Evolutionary conservation across 2,113 vertebrate species (phyloP).

Genomic region (Reinhardtius hippoglossoides): DNA sequence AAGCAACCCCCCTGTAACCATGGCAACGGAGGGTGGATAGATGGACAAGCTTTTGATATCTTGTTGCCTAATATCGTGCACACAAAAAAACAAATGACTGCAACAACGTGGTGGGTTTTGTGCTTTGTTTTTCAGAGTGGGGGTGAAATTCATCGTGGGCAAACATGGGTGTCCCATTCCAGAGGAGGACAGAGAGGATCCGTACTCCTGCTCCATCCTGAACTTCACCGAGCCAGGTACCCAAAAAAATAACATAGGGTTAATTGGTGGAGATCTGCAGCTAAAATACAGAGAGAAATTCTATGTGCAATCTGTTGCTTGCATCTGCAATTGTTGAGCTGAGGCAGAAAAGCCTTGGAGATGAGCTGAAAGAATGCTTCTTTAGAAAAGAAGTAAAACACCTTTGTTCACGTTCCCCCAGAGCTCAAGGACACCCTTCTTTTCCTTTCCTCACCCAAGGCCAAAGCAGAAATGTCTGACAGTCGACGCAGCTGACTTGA

Average conservation of each 20-base stretch:
- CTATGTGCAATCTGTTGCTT: constrained; percentile 30
- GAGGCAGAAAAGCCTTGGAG: constrained; percentile 32
- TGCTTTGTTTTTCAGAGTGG: constrained; percentile 84
- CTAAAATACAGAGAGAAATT: neutral
- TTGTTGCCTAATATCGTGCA: constrained; percentile 40
- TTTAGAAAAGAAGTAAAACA: constrained; percentile 52
- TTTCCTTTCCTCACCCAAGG: constrained; percentile 49
- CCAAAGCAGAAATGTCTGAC: constrained; percentile 45
- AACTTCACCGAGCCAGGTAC: constrained; percentile 93
- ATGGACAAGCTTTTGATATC: constrained; percentile 63
- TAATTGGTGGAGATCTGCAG: neutral
- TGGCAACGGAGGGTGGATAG: constrained; percentile 66
- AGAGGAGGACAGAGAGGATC: constrained; percentile 94
- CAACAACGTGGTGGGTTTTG: constrained; percentile 11
- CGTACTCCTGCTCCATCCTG: constrained; percentile 93
- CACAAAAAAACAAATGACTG: neutral
- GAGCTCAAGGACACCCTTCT: constrained; percentile 71
- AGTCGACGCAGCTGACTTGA: constrained; percentile 22
- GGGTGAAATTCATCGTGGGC: constrained; percentile 97
- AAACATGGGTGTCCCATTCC: constrained; percentile 90
- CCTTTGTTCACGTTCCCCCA: constrained; percentile 63
- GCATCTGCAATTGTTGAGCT: constrained; percentile 10
- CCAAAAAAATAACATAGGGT: neutral
- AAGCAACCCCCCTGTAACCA: constrained; percentile 70
- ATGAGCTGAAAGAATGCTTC: constrained; percentile 47